A percentile compares a stretch with the other conserved stretches of the same genome.
These are phyloP conservation scores for Rotaria sp. DNA, from an alignment of 2,888 invertebrate species.

Conservation along the genomic window DNA sequence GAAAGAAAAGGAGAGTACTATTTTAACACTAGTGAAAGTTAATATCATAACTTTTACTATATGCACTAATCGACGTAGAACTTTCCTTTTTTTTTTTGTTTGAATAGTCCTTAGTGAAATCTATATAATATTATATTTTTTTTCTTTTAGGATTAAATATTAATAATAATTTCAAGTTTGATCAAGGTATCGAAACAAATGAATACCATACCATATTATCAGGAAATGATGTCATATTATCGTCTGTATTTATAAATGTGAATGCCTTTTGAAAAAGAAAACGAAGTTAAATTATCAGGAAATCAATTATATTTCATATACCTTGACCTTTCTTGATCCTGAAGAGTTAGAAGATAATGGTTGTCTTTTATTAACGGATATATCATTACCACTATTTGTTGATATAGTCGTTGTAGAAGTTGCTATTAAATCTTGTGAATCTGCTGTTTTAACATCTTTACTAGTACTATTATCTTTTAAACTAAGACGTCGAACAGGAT, in stretches of 20 bases:
- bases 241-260: neutral
- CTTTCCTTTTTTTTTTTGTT: too few species aligned
- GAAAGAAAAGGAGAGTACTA: neutral
- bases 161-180: neutral
- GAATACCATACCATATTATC: neutral
- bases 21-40: neutral
- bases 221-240: neutral
- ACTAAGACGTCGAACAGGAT: neutral
- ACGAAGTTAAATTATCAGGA: neutral
- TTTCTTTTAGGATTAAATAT: too few species aligned
- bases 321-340: neutral
- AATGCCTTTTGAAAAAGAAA: neutral
- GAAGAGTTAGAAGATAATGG: neutral
- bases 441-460: neutral
- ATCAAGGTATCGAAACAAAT: neutral
- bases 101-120: too few species aligned
- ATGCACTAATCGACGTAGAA: too few species aligned
- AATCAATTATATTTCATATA: neutral
- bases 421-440: neutral
- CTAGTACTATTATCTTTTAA: slow-evolving; percentile 1
- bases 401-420: neutral
- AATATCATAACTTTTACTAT: neutral
- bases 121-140: too few species aligned
- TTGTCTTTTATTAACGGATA: neutral
- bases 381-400: neutral